Evolutionary conservation across 2,113 vertebrate genomes (phyloP), one percentile per base, ranked within the genome.

Genomic region (Lophotis ruficrista): DNA sequence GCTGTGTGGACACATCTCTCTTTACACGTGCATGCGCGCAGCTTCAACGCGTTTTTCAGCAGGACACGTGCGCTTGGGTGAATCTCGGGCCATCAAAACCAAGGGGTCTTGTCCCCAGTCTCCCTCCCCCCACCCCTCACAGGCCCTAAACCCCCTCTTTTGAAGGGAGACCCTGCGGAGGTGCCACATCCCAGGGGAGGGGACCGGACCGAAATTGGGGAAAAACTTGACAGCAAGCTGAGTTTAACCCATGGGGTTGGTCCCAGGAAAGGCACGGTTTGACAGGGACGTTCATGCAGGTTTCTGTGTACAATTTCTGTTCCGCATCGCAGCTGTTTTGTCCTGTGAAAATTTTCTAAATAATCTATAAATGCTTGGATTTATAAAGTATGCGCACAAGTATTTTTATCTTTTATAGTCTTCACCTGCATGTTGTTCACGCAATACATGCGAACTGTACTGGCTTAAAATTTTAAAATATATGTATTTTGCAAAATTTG

Each of bases 401-500:
- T 91, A 88, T 96, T 94, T 97, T 89, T 94, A 47, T 30, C 80
- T 96, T 93, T 95, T 94, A n/a, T 90, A 95, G 62, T 43, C 50
- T 90, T 94, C 69, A 72, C 64, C 70, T 62, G 80, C 56, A 88
- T 77, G 69, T 64, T 37, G 54, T 64, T 84, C 79, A 31, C 83
- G 91, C 50, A 64, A 76, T 57, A 87, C 54, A 45, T 70, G 57
- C 56, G 73, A 95, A 65, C 8, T 85, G 33, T 80, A 68, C 77
- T 91, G 71, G 56, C 57, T 89, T 93, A 65, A 66, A 70, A 78
- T 73, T 91, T 86, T 72, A 79, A 96, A 97, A 95, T 96, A 96
- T 7, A 97, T 20, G 6, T 83, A 45, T 97, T 96, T 97, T 88
- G 33, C 87, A 91, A 65, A 87, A 43, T 57, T 21, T 69, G 41